Evolutionary conservation across 53 echinoderm and acorn worm species (phyloP).

Genomic region (Holothuria scabra): DNA sequence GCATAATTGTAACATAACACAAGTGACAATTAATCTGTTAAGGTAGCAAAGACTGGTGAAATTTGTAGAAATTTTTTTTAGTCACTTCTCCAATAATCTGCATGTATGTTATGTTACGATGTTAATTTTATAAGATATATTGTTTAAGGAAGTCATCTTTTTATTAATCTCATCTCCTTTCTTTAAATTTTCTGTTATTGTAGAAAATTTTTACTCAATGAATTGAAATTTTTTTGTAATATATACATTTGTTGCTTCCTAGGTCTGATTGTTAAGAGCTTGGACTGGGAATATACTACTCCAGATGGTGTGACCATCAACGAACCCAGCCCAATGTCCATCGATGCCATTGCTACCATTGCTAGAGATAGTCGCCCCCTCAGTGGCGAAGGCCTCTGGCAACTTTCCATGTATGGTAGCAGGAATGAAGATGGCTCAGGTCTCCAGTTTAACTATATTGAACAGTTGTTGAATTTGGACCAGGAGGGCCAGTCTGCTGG

Average conservation of each 20-base stretch:
- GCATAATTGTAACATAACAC: too few species aligned
- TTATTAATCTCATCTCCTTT: background rate
- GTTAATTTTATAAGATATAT: too few species aligned
- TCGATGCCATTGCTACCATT: slow-evolving; percentile 72
- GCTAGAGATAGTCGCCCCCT: slow-evolving; percentile 73
- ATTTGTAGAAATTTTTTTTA: too few species aligned
- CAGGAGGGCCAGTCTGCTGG: slow-evolving; percentile 60
- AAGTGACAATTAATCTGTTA: too few species aligned
- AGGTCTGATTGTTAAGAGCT: slow-evolving; percentile 73
- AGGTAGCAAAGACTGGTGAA: too few species aligned
- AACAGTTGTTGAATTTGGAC: slow-evolving; percentile 66
- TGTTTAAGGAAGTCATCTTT: background rate
- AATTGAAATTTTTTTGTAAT: background rate
- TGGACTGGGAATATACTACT: slow-evolving; percentile 77
- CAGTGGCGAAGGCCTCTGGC: slow-evolving; percentile 77
- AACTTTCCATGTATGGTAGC: slow-evolving; percentile 76
- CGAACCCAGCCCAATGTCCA: slow-evolving; percentile 63
- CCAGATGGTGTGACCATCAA: slow-evolving; percentile 66
- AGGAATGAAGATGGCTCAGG: slow-evolving; percentile 72
- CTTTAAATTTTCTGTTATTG: background rate
- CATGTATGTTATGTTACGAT: too few species aligned
- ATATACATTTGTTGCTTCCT: background rate
- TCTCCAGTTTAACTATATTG: slow-evolving; percentile 60
- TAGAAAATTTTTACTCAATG: too few species aligned
- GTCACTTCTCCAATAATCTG: too few species aligned